These are phyloP conservation scores for Cydia fagiglandana DNA, from an alignment of 1,140 invertebrate genomes.

Conservation along the genomic window DNA sequence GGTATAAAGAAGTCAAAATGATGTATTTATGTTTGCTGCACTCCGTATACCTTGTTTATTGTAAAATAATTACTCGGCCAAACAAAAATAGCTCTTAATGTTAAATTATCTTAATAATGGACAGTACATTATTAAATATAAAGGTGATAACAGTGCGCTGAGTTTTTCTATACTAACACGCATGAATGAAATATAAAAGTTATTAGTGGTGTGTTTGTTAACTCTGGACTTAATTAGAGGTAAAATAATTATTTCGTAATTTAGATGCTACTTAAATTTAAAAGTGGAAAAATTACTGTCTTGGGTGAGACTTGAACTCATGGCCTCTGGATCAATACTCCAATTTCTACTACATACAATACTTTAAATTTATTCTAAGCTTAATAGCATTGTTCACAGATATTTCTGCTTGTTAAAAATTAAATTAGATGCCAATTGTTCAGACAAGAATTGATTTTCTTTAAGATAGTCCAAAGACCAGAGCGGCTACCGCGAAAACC, in stretches of 20 bases:
- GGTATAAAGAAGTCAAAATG: slow-evolving; percentile 65
- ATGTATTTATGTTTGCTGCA: slow-evolving; percentile 56
- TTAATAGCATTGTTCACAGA: too few relatives aligned
- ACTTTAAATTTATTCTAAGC: too few relatives aligned
- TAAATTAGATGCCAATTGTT: too few relatives aligned
- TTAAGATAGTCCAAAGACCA: too few relatives aligned
- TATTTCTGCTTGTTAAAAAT: too few relatives aligned
- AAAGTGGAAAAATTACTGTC: too few relatives aligned
- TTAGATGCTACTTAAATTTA: background rate
- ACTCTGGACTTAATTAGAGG: background rate
- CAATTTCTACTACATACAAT: too few relatives aligned
- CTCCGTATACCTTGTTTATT: slow-evolving; percentile 38
- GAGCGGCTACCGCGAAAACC: too few relatives aligned
- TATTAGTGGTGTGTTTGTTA: background rate
- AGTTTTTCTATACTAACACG: background rate
- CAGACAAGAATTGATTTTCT: too few relatives aligned
- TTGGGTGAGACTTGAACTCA: too few relatives aligned
- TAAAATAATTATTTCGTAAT: background rate
- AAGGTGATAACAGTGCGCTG: slow-evolving; percentile 8
- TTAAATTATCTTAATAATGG: background rate
- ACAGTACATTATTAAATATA: slow-evolving; percentile 10
- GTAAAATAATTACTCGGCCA: background rate
- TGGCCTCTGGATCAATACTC: too few relatives aligned
- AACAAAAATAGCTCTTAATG: slow-evolving; percentile 11
- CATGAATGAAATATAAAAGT: background rate